These are phyloP conservation scores for Catostomus latipinnis DNA, from an alignment of 2,797 vertebrate genomes.

Conservation along the genomic window DNA sequence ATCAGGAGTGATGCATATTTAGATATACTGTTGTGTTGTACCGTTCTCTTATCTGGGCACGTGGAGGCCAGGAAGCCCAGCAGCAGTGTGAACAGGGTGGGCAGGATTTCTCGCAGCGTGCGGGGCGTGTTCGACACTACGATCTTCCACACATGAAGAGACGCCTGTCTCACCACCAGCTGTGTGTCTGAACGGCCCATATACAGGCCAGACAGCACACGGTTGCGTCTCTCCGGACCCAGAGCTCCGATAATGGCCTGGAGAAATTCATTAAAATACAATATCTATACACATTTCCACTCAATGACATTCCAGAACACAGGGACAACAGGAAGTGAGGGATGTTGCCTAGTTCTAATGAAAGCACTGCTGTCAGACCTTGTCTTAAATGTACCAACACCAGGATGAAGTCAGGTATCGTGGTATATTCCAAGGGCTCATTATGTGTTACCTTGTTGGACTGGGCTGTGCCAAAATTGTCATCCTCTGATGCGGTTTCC, in stretches of 20 bases:
- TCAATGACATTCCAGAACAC: background rate
- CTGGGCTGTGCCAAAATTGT: slow-evolving; percentile 97
- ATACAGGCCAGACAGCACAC: slow-evolving; percentile 95
- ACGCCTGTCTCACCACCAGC: slow-evolving; percentile 96
- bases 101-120: slow-evolving; percentile 94
- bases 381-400: background rate
- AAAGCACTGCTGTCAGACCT: background rate
- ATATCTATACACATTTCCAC: background rate
- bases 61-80: slow-evolving; percentile 97
- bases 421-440: background rate
- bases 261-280: background rate
- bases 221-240: slow-evolving; percentile 92
- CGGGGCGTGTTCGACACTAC: slow-evolving; percentile 97
- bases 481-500: slow-evolving; percentile 96
- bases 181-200: slow-evolving; percentile 99
- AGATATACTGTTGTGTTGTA: slow-evolving; percentile 58
- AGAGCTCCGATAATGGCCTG: slow-evolving; percentile 95
- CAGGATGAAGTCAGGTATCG: background rate
- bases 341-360: background rate
- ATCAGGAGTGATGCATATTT: too few relatives aligned
- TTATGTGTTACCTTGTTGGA: slow-evolving; percentile 87
- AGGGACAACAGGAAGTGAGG: background rate
- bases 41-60: slow-evolving; percentile 95
- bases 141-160: slow-evolving; percentile 98
- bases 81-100: slow-evolving; percentile 92